Base-by-base conservation (phyloP, 2,113 vertebrate genomes). In the Azemiops feae region DNA sequence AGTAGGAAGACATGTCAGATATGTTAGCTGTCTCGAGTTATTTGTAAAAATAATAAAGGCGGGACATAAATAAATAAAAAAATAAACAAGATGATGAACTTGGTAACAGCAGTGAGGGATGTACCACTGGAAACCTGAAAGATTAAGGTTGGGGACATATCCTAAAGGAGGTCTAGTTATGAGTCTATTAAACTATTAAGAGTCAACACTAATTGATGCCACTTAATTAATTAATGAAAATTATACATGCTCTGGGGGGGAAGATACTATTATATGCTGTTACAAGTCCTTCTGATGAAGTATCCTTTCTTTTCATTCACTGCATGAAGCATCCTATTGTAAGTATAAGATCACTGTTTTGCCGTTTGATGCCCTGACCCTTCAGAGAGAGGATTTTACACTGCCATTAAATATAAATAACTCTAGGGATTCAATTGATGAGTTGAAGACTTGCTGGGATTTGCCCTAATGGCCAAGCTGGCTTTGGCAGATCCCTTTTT, bases 381-480 rank as follows among this genome's bases (percentile, higher is more conserved):
- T 0, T 14, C 94, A 92, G 8, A 96, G 89, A 95, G 97, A 96
- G 94, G 90, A 96, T 94, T 96, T 94, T 97, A 87, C 94, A 95
- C 96, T 97, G 88, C 89, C 92, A 96, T 98, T 97, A 97, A 97
- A 97, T 97, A 97, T 96, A 93, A 57, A 96, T 96, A 53, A 91
- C 89, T 95, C 0, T 0, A 93, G 85, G 87, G 93, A 97, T 91
- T 97, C 95, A 94, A 53, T 87, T 97, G 96, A 96, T 92, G 95
- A 95, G 5, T 92, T 94, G 58, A 95, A 94, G 91, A 54, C 90
- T 39, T 88, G 88, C 47, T 85, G 96, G 88, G 87, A 94, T 95
- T 96, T 96, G 94, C 94, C 94, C 97, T 88, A 94, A 85, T 94
- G 93, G 93, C 93, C 92, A 95, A 5, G 43, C 52, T 94, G 93